phyloP scores from a whole-genome alignment of 2,797 vertebrate species.

The Dermochelys coriacea region DNA sequence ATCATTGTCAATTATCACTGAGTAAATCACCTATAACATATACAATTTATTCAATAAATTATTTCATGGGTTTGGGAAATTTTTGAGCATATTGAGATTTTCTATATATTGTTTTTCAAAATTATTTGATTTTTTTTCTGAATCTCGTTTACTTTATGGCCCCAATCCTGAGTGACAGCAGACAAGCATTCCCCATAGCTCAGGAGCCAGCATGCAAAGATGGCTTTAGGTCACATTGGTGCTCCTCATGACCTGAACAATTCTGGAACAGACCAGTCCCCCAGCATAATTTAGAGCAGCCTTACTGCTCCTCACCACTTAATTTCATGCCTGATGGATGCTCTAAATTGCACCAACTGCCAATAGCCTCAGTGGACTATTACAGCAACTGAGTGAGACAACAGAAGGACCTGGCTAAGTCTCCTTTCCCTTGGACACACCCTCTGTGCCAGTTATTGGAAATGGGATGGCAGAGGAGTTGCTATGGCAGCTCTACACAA shows the following conservation, averaged over 20 bases:
- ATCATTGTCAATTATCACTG: conserved; percentile 55
- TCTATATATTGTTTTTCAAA: conserved; percentile 52
- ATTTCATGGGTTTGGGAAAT: conserved; percentile 60
- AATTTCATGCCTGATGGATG: background rate
- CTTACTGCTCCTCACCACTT: background rate
- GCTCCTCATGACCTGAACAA: conserved; percentile 46
- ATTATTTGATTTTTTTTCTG: conserved; percentile 64
- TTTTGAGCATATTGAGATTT: conserved; percentile 16
- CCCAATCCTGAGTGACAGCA: conserved; percentile 34
- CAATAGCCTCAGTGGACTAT: conserved; percentile 29
- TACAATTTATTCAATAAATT: conserved; percentile 66
- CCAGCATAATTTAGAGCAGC: conserved; percentile 19
- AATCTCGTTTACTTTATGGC: conserved; percentile 63
- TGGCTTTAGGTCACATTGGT: conserved; percentile 37
- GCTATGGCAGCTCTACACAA: background rate
- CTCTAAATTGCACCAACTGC: background rate
- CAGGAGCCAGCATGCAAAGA: background rate
- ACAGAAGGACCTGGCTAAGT: background rate
- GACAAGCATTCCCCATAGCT: conserved; percentile 41
- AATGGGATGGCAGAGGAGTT: background rate
- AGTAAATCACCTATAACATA: conserved; percentile 63
- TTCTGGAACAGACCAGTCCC: conserved; percentile 41
- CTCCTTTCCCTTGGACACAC: background rate
- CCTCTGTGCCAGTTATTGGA: background rate
- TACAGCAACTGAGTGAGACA: background rate